Conservation (phyloP, 2,888 invertebrate genomes). For the Phymatocera aterrima region DNA sequence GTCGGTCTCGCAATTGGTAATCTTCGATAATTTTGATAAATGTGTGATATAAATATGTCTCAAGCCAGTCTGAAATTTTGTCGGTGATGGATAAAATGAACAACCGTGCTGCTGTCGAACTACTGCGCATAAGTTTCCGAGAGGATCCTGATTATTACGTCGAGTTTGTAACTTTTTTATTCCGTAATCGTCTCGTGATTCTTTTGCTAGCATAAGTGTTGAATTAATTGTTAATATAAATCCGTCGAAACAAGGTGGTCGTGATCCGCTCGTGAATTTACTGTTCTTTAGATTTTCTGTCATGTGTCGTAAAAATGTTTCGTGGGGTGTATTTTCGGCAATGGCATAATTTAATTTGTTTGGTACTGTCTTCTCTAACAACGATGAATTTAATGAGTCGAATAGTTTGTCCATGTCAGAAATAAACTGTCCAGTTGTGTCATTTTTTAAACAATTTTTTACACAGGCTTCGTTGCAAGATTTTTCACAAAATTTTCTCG, state of each 20-base stretch:
- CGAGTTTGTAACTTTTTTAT: neutral
- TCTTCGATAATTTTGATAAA: neutral
- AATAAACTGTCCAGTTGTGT: conserved; percentile 7
- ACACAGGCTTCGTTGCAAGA: neutral
- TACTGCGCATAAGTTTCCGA: conserved; percentile 15
- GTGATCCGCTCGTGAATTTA: neutral
- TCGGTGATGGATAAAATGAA: neutral
- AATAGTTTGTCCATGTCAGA: conserved; percentile 21
- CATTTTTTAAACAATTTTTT: neutral
- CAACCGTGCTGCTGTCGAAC: conserved; percentile 15
- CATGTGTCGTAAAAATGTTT: neutral
- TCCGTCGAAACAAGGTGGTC: conserved; percentile 1
- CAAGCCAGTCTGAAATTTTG: neutral
- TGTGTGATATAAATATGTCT: neutral
- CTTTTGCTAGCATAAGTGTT: neutral
- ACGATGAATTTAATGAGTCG: neutral
- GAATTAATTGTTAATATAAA: neutral
- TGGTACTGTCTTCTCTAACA: neutral
- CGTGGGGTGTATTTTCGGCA: neutral
- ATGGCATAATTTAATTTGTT: conserved; percentile 29
- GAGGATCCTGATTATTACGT: conserved; percentile 7
- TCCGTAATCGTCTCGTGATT: neutral
- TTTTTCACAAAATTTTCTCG: neutral
- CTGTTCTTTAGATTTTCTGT: neutral
- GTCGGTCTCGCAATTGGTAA: neutral